Percentiles rank a stretch among this genome's conserved stretches.
Conservation (phyloP, 2,797 vertebrate species). For the Lithobates pipiens region DNA sequence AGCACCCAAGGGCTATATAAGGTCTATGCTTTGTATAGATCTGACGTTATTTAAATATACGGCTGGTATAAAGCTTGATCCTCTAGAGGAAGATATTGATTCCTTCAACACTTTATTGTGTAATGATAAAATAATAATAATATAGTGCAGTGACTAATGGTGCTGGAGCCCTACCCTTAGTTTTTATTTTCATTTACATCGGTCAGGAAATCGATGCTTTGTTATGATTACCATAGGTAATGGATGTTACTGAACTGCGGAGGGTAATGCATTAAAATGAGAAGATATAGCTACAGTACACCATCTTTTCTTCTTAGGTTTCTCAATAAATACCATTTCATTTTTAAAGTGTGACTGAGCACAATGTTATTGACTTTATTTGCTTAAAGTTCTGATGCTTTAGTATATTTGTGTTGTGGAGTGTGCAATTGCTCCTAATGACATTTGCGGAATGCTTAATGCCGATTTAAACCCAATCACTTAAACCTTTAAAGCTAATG, state of each 20-base stretch:
- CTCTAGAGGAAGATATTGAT: constrained; percentile 32
- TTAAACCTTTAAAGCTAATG: too few species aligned
- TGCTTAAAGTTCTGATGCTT: too few species aligned
- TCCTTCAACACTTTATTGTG: not conserved
- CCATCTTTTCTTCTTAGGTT: too few species aligned
- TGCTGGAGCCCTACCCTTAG: not conserved
- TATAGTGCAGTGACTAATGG: constrained; percentile 14
- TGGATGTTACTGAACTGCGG: not conserved
- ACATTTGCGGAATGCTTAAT: too few species aligned
- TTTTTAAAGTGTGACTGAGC: too few species aligned
- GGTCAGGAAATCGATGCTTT: constrained; percentile 10
- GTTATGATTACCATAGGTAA: constrained; percentile 17
- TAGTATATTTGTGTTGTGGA: too few species aligned
- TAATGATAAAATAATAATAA: constrained; percentile 43
- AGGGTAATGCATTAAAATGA: not conserved
- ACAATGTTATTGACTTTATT: too few species aligned
- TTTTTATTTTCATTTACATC: constrained; percentile 25
- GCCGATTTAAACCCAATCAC: too few species aligned
- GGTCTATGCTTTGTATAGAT: not conserved
- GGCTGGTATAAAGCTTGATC: not conserved
- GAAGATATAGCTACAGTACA: not conserved
- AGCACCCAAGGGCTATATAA: not conserved
- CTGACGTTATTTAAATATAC: not conserved
- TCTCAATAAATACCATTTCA: too few species aligned
- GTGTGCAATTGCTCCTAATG: too few species aligned